phyloP scores from a whole-genome alignment of 2,797 vertebrate species.

The Petrocephalus sullivani region DNA sequence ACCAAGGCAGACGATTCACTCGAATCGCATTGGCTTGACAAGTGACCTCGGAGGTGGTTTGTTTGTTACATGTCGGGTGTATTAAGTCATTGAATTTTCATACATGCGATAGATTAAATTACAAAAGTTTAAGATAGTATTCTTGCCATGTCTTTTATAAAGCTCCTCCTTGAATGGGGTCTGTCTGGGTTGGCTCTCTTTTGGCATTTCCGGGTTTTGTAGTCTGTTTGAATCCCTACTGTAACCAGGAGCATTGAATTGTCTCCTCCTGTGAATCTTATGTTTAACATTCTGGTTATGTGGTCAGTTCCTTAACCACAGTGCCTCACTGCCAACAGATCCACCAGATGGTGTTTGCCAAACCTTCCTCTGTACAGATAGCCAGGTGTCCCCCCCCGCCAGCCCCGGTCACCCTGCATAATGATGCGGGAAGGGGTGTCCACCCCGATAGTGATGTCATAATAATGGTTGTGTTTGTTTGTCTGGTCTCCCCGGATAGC shows the following conservation, averaged over 20 bases:
- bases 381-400: too few species aligned
- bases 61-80: neutral
- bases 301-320: neutral
- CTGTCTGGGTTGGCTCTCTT: neutral
- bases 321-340: neutral
- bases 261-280: conserved; percentile 23
- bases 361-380: too few species aligned
- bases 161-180: neutral
- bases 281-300: neutral
- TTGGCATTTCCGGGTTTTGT: neutral
- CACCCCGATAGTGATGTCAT: neutral
- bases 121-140: neutral
- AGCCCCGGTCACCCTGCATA: too few species aligned
- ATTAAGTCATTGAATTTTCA: neutral
- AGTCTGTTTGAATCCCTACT: neutral
- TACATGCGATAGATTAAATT: neutral
- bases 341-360: too few species aligned
- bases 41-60: neutral
- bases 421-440: neutral
- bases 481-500: conserved; percentile 55
- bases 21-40: neutral
- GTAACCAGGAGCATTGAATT: conserved; percentile 16
- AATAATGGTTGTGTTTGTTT: neutral
- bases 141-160: neutral
- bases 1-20: neutral